Evolutionary conservation across 2,113 vertebrate species (phyloP).

Genomic region (Willisornis vidua): DNA sequence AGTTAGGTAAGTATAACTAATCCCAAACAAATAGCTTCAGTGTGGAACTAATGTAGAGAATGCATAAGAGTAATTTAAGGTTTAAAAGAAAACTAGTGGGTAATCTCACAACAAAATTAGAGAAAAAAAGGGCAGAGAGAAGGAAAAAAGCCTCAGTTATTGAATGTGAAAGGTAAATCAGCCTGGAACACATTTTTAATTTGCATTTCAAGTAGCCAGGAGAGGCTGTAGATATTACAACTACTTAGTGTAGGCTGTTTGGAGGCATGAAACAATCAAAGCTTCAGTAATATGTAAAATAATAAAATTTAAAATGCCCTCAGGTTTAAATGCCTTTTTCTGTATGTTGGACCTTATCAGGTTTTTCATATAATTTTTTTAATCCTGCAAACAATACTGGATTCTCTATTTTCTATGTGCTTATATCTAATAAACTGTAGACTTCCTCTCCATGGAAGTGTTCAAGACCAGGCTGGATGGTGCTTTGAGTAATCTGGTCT

Average conservation of each 20-base stretch:
- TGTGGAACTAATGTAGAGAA: conserved; percentile 52
- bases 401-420: background rate
- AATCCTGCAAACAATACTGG: background rate
- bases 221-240: background rate
- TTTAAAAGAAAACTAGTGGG: conserved; percentile 43
- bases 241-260: background rate
- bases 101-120: conserved; percentile 9
- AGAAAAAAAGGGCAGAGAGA: background rate
- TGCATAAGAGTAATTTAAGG: conserved; percentile 42
- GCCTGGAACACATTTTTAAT: background rate
- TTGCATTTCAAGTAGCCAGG: conserved; percentile 36
- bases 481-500: background rate
- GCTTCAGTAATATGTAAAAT: background rate
- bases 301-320: background rate
- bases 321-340: background rate
- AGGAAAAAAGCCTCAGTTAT: background rate
- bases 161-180: conserved; percentile 17
- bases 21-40: conserved; percentile 63
- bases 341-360: background rate
- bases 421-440: background rate
- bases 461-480: background rate
- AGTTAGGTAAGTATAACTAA: conserved; percentile 59
- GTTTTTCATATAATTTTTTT: background rate
- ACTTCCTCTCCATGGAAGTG: background rate
- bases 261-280: background rate